Conservation (phyloP, 2,113 vertebrate species). For the Pteruthius melanotis region DNA sequence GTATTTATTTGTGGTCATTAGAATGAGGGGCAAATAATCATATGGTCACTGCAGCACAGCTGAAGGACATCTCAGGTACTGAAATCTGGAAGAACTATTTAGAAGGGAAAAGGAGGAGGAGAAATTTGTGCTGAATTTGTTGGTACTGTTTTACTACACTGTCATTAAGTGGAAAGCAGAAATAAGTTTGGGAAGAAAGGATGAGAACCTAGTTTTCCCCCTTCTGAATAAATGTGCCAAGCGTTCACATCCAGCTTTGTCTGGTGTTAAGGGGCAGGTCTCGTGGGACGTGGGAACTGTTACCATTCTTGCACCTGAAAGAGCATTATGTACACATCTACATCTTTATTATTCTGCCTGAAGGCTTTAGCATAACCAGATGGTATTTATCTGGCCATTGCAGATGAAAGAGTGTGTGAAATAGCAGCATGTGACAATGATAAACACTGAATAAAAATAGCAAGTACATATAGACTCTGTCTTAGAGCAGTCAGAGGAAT, state of each 20-base stretch:
- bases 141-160: not conserved
- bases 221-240: not conserved
- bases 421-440: slow-evolving; percentile 56
- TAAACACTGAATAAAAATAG: slow-evolving; percentile 65
- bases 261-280: slow-evolving; percentile 2
- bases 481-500: slow-evolving; percentile 27
- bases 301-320: slow-evolving; percentile 44
- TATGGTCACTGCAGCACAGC: rapidly evolving
- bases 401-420: slow-evolving; percentile 50
- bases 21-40: not conserved
- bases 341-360: slow-evolving; percentile 51
- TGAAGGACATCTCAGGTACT: not conserved
- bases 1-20: not conserved
- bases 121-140: not conserved
- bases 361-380: slow-evolving; percentile 41
- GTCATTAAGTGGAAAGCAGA: not conserved
- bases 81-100: not conserved
- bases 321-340: not conserved
- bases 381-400: slow-evolving; percentile 49
- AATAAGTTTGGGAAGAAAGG: not conserved
- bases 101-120: not conserved
- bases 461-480: slow-evolving; percentile 20
- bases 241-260: not conserved
- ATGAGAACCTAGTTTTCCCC: not conserved
- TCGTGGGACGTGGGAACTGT: not conserved